Base-by-base conservation (phyloP, 53 echinoderm and acorn worm species). In the Echinarachnius parma region DNA sequence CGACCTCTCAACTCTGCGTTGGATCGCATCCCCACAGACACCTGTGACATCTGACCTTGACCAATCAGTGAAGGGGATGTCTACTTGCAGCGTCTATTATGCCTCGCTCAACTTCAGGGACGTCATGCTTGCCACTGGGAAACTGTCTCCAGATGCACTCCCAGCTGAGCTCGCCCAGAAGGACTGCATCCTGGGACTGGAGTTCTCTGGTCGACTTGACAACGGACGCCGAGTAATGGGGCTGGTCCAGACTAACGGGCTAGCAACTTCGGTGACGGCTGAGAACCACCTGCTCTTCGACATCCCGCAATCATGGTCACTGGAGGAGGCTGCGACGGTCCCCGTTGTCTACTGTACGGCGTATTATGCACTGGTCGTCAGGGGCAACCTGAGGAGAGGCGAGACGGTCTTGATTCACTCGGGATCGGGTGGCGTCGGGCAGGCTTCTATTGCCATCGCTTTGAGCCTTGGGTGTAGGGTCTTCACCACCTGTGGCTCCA, bases 121-220 rank as follows among this genome's bases (percentile, higher is more conserved):
- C 24, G 86, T 90, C 46, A 90, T 90, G 90, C 66, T 90, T 23
- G 90, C 90, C n/a, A 90, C 90, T 11, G 90, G 90, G 26, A 90
- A 90, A 35, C 82, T 90, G 16, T 86, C 90, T 5, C 90, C 90
- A 31, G 90, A 90, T 86, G 90, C 90, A 4, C 56, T 90, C 23
- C 25, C 47, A 90, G 90, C 75, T 66, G 86, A 90, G 8, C 79
- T 90, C 16, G 86, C 90, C 13, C 82, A 81, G 44, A 61, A 90
- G 45, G 90, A 90, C 42, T 86, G 86, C 69, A 82, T 90, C 36
- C 79, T 90, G 28, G 90, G 90, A 24, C 48, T 90, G 57, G 90
- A 90, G 44, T 90, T 90, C 60, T 90, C 90, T 11, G 90, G 90
- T 37, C 82, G 86, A 28, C 75, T 82, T 56, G 37, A 59, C 44